These are phyloP conservation scores for Lymantria dispar DNA, from an alignment of 2,888 invertebrate genomes.

Conservation along the genomic window DNA sequence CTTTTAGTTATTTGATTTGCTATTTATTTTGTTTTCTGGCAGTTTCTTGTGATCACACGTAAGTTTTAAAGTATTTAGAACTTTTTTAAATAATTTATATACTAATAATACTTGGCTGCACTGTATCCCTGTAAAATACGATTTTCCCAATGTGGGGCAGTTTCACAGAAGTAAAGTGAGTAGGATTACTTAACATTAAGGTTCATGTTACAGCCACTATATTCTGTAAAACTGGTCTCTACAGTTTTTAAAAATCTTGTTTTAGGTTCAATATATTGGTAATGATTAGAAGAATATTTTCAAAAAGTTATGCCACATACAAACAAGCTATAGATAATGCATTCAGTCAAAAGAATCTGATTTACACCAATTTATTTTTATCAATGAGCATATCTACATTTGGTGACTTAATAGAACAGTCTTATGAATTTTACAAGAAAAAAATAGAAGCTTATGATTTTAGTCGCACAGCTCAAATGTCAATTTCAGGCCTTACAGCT, in stretches of 20 bases:
- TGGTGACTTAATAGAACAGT: slow-evolving; percentile 92
- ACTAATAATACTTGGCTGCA: no score
- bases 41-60: no score
- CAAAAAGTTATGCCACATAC: slow-evolving; percentile 47
- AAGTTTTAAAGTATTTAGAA: no score
- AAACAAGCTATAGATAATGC: slow-evolving; percentile 54
- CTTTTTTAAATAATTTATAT: no score
- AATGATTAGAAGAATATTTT: slow-evolving; percentile 57
- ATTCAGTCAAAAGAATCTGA: slow-evolving; percentile 85
- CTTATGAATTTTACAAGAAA: slow-evolving; percentile 85
- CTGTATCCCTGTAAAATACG: no score
- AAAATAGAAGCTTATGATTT: slow-evolving; percentile 82
- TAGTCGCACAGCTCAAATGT: slow-evolving; percentile 88
- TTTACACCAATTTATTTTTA: slow-evolving; percentile 90
- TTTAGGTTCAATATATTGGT: slow-evolving; percentile 41
- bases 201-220: neutral
- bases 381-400: slow-evolving; percentile 88
- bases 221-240: slow-evolving; percentile 32
- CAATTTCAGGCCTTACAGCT: slow-evolving; percentile 88
- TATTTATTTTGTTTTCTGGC: no score
- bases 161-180: neutral
- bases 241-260: slow-evolving; percentile 35
- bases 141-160: no score
- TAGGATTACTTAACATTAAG: neutral
- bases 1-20: no score